Evolutionary conservation across 2,888 invertebrate species (phyloP).

Genomic region (Hydroisotoma schaefferi): DNA sequence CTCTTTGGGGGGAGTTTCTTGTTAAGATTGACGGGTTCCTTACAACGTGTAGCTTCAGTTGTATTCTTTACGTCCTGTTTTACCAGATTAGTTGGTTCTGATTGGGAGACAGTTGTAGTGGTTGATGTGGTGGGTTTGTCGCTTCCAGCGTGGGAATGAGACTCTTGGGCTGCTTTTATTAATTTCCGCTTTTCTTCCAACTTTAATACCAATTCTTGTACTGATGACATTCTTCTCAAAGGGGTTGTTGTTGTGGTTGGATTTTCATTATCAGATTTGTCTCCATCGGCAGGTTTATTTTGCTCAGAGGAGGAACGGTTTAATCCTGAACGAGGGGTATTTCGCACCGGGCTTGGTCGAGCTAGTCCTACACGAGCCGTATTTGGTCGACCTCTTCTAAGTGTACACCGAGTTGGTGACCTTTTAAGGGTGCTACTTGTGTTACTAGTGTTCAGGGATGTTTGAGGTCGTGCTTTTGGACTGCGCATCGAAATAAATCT

Average conservation of each 20-base stretch:
- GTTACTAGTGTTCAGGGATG: background rate
- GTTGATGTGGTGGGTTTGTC: background rate
- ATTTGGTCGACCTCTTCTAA: constrained; percentile 58
- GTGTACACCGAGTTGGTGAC: constrained; percentile 42
- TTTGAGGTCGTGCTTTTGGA: constrained; percentile 13
- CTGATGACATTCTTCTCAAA: constrained; percentile 37
- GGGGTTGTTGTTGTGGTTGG: constrained; percentile 21
- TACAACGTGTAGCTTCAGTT: too few relatives aligned
- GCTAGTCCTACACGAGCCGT: constrained; percentile 54
- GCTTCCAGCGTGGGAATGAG: background rate
- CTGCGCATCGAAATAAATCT: constrained; percentile 24
- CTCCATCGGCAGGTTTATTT: background rate
- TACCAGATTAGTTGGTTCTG: background rate
- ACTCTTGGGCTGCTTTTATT: background rate
- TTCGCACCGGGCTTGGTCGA: constrained; percentile 49
- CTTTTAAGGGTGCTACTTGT: background rate
- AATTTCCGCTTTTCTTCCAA: constrained; percentile 26
- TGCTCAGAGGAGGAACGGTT: background rate
- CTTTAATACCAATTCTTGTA: constrained; percentile 40
- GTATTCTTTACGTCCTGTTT: background rate
- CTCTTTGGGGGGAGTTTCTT: too few relatives aligned
- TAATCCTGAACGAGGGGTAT: constrained; percentile 6
- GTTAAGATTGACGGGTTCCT: too few relatives aligned
- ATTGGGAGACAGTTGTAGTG: background rate
- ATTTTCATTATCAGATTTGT: background rate